Conservation (phyloP, 1,140 invertebrate genomes). For the Aporrectodea caliginosa region DNA sequence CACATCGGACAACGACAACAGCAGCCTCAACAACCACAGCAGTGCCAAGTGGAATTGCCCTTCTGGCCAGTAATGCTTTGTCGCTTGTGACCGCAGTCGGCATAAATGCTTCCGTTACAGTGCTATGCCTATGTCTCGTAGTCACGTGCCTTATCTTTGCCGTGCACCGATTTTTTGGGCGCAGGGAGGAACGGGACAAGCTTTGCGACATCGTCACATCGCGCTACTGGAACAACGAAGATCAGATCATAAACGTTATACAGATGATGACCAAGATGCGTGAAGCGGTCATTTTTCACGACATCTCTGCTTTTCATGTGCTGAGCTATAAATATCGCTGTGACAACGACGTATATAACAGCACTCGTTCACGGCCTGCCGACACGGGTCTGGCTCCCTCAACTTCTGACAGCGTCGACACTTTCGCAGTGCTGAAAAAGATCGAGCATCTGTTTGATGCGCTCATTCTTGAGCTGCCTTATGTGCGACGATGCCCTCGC, state of each 20-base stretch:
- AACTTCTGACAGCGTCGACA: background rate
- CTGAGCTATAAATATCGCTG: constrained; percentile 26
- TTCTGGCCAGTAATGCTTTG: background rate
- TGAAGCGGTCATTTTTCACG: constrained; percentile 20
- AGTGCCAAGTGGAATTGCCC: background rate
- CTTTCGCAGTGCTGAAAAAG: constrained; percentile 24
- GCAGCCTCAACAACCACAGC: background rate
- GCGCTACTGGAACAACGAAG: constrained; percentile 30
- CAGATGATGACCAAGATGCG: constrained; percentile 24
- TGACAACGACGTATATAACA: constrained; percentile 4
- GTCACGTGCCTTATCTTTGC: constrained; percentile 24
- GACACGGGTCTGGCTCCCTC: background rate
- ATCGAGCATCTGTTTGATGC: constrained; percentile 28
- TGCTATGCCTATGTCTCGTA: constrained; percentile 13
- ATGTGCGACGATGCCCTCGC: constrained; percentile 13
- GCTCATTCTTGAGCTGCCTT: constrained; percentile 19
- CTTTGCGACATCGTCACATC: constrained; percentile 18
- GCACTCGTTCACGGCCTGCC: background rate
- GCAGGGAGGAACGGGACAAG: constrained; percentile 29
- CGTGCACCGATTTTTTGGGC: constrained; percentile 6
- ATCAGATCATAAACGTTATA: constrained; percentile 21
- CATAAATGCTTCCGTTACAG: constrained; percentile 12
- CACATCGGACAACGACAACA: background rate
- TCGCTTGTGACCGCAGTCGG: background rate
- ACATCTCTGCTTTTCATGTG: constrained; percentile 23